Base-by-base conservation (phyloP, 2,113 vertebrate genomes). In the Acanthochromis polyacanthus region DNA sequence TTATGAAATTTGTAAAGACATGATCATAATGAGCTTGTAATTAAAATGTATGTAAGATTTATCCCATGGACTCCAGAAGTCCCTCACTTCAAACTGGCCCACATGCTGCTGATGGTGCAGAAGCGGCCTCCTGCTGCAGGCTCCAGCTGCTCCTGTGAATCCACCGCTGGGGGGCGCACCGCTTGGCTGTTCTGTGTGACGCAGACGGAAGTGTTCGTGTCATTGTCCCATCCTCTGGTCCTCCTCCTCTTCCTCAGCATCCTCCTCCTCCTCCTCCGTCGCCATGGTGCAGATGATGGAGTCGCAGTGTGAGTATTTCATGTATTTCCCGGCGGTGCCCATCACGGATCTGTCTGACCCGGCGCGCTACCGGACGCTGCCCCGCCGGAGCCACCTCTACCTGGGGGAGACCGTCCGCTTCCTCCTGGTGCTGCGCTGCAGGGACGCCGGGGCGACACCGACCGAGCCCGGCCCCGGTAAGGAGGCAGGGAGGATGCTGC, bases 261-360 rank as follows among this genome's bases (percentile, higher is more conserved):
- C 84, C 80, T 77, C 79, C 74, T 72, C 79, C 74, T 72, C 84
- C 78, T 88, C 86, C 80, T 79, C 78, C 76, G 38, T 91, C 87
- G 88, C 79, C 86, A 92, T 91, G 92, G 92, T 92, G 88, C 92
- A 91, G 85, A 92, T 91, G 90, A 98, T 98, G 96, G 97, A 98
- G 91, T 97, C 97, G 43, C 97, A 97, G 80, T 98, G 96, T 74
- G 97, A 98, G 82, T 98, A 98, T 79, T 97, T 96, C 74, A 98
- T 98, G 97, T 97, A 98, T 86, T 98, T 98, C 80, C 97, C 97
- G 19, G 96, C 97, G 17, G 96, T 97, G 38, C 96, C 97, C 43
- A 96, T 97, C 88, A 95, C 95, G 5, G 96, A 96, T 3, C 94
- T 97, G 60, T 96, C 96, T 25, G 96, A 97, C 89, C 96, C 97